These are phyloP conservation scores for Dasypogon diadema DNA, from an alignment of 2,888 invertebrate species.

Conservation along the genomic window DNA sequence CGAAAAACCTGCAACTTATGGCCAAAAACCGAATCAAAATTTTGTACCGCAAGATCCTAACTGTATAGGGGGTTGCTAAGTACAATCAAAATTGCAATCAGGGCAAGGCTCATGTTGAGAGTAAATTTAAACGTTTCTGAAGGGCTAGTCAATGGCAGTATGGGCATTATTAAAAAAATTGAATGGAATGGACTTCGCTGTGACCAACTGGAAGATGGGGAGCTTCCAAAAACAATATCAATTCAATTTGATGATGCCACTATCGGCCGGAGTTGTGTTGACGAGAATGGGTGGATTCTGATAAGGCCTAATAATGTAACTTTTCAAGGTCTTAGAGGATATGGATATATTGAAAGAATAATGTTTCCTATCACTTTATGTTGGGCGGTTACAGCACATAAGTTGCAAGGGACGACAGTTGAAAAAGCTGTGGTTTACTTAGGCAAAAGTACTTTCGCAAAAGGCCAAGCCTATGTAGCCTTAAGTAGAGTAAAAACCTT, in stretches of 20 bases:
- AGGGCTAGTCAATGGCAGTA: conserved; percentile 3
- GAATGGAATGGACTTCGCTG: background rate
- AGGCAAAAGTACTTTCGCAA: background rate
- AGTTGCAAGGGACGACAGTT: conserved; percentile 1
- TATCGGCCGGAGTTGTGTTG: background rate
- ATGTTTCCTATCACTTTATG: conserved; percentile 1
- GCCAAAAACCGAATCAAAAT: background rate
- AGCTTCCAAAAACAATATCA: background rate
- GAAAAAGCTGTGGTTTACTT: background rate
- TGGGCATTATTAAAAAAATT: background rate
- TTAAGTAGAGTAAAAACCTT: conserved; percentile 8
- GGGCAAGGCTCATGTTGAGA: background rate
- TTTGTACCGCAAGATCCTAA: background rate
- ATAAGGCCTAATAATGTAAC: background rate
- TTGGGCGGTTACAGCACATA: too few species aligned
- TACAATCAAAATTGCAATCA: background rate
- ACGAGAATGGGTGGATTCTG: background rate
- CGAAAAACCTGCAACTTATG: background rate
- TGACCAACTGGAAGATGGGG: background rate
- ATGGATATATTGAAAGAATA: background rate
- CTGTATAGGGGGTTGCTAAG: background rate
- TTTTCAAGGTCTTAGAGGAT: background rate
- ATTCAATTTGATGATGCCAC: background rate
- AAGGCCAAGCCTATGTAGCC: conserved; percentile 1
- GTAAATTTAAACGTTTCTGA: background rate